phyloP scores from a whole-genome alignment of 2,113 vertebrate species.

The Stictonetta naevosa region DNA sequence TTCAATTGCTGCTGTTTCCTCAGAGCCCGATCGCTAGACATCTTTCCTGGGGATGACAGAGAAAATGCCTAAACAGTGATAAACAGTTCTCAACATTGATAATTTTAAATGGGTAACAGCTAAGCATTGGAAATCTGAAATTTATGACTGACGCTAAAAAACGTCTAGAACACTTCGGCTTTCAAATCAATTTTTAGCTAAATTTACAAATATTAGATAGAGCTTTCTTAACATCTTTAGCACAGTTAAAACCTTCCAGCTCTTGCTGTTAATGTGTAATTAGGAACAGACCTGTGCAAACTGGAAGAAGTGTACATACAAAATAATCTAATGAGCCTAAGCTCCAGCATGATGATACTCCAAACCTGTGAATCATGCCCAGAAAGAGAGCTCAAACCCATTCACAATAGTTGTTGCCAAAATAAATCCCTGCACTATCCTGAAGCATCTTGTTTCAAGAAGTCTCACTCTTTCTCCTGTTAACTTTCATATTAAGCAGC shows the following conservation, averaged over 20 bases:
- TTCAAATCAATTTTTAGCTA: background rate
- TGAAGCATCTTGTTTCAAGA: background rate
- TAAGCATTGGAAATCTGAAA: background rate
- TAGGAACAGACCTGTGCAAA: background rate
- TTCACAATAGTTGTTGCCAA: background rate
- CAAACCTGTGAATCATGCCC: background rate
- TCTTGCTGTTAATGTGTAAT: background rate
- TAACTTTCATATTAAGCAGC: background rate
- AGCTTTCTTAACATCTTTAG: background rate
- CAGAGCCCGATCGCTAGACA: conserved; percentile 88
- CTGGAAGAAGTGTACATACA: background rate
- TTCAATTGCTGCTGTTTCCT: conserved; percentile 96
- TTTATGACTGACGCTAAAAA: background rate
- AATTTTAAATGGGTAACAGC: background rate
- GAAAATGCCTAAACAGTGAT: background rate
- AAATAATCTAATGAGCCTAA: background rate
- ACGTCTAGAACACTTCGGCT: background rate
- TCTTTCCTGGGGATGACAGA: conserved; percentile 84
- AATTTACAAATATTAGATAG: background rate
- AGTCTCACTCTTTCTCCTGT: background rate
- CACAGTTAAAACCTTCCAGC: background rate
- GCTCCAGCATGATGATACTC: background rate
- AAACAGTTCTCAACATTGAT: background rate
- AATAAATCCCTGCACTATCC: background rate
- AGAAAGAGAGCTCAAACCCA: background rate